A percentile compares a stretch with the other conserved stretches of the same genome.
phyloP scores from a whole-genome alignment of 2,888 invertebrate genomes.

The Melipona beecheii region DNA sequence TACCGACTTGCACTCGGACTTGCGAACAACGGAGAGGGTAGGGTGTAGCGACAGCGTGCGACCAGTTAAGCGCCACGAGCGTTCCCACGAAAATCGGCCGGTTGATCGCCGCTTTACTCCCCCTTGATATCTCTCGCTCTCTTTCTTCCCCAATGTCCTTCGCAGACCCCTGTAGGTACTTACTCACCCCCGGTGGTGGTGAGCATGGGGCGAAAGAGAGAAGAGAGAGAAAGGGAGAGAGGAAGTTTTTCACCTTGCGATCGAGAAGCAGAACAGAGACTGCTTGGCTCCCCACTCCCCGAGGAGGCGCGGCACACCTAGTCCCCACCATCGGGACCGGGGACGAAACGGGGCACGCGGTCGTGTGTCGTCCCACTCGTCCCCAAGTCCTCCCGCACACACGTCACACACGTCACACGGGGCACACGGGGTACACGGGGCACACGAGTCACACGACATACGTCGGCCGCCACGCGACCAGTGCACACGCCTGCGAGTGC shows the following conservation, averaged over 20 bases:
- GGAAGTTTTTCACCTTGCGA: conserved; percentile 50
- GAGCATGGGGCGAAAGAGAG: conserved; percentile 5
- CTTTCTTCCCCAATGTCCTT: conserved; percentile 14
- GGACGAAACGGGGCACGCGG: conserved; percentile 72
- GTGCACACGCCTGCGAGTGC: conserved; percentile 78
- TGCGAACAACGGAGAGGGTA: neutral
- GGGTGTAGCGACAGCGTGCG: conserved; percentile 20
- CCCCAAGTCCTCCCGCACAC: conserved; percentile 80
- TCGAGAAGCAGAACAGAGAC: conserved; percentile 33
- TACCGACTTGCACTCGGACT: too few species aligned
- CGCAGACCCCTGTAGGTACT: neutral
- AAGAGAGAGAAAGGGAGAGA: neutral
- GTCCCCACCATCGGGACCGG: conserved; percentile 68
- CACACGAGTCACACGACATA: conserved; percentile 78
- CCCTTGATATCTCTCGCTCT: conserved; percentile 49
- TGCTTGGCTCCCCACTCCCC: conserved; percentile 69
- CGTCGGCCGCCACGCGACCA: conserved; percentile 84
- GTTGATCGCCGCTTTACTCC: conserved; percentile 59
- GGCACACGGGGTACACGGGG: too few species aligned
- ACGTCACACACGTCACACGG: too few species aligned
- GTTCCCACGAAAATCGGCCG: conserved; percentile 82
- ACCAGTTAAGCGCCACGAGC: conserved; percentile 75
- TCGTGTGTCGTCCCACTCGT: conserved; percentile 82
- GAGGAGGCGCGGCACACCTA: conserved; percentile 44
- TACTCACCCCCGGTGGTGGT: neutral